A percentile compares a stretch with the other conserved stretches of the same genome.
Evolutionary conservation across 2,888 invertebrate species (phyloP).

Genomic region (Meiosimyza decipiens): DNA sequence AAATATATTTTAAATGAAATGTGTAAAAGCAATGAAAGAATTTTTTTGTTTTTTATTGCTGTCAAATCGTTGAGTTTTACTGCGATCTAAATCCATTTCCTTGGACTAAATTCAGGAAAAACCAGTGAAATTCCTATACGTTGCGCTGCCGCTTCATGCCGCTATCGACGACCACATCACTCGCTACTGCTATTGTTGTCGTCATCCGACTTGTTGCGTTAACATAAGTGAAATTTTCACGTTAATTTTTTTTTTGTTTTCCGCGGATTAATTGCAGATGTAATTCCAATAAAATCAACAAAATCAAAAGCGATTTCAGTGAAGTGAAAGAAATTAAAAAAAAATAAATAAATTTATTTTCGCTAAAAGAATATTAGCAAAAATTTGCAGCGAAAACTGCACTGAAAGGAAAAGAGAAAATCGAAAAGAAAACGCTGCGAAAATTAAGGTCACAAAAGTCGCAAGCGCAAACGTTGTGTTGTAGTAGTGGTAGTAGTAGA

Average conservation of each 20-base stretch:
- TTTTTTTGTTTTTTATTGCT: background rate
- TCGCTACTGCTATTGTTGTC: no score
- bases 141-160: background rate
- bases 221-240: background rate
- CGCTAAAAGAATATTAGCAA: background rate
- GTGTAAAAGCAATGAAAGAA: background rate
- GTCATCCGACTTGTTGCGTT: no score
- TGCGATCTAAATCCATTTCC: no score
- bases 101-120: no score
- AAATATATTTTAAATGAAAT: conserved; percentile 2
- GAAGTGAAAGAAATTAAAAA: background rate
- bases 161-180: no score
- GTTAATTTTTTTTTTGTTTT: conserved; percentile 12
- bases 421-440: conserved; percentile 22
- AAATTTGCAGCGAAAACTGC: conserved; percentile 12
- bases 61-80: no score
- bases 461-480: conserved; percentile 8
- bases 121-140: background rate
- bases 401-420: conserved; percentile 7
- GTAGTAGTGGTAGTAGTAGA: background rate
- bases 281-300: conserved; percentile 13
- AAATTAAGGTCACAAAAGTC: conserved; percentile 35
- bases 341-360: background rate
- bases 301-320: conserved; percentile 9
- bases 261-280: background rate